Evolutionary conservation across 1,140 invertebrate genomes (phyloP), one percentile per base, ranked within the genome.

Genomic region (Neodiprion pinetum): DNA sequence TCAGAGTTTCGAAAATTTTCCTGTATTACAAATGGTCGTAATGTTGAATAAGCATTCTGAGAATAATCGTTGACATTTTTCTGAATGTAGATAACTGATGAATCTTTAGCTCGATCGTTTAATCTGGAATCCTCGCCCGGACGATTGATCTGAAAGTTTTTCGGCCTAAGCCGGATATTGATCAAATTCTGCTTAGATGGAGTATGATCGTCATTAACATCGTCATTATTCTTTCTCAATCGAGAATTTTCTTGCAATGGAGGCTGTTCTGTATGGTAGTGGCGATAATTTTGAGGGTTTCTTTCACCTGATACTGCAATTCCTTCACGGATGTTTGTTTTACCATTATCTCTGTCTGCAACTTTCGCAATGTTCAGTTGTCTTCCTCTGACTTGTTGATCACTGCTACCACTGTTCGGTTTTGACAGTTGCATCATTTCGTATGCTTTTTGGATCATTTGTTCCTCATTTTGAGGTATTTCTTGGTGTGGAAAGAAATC

Each of bases 371-470:
- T 61, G 11, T 61, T 12, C 9, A 17, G 53, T 61, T 12, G 53
- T 14, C 53, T 61, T 17, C 11, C 53, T 61, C n/a, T 17, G n/a
- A 61, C 9, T 17, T 7, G 53, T 61, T 12, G 53, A 61, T 61
- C 53, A 17, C 11, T 61, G 3, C 81, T 10, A 81, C 80, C 10
- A 66, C 76, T 68, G 65, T 80, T 74, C 0, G 80, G 77, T 7
- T 81, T 61, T 17, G 53, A 78, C 8, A 86, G 73, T 40, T 82
- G 82, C 28, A 85, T 82, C 85, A 87, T 87, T 8, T 82, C 85
- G 68, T 87, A 87, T 0, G 87, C 85, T 21, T 87, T 87, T 11
- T 85, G 84, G 10, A 88, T 83, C 80, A 87, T 84, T 66, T 88
- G 86, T 68, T 87, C 86, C 70, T 83, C 83, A 53, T 87, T 85